Percentiles rank a stretch among this genome's conserved stretches.
Conservation (phyloP, 2,797 vertebrate species). For the Chromobotia macracanthus region DNA sequence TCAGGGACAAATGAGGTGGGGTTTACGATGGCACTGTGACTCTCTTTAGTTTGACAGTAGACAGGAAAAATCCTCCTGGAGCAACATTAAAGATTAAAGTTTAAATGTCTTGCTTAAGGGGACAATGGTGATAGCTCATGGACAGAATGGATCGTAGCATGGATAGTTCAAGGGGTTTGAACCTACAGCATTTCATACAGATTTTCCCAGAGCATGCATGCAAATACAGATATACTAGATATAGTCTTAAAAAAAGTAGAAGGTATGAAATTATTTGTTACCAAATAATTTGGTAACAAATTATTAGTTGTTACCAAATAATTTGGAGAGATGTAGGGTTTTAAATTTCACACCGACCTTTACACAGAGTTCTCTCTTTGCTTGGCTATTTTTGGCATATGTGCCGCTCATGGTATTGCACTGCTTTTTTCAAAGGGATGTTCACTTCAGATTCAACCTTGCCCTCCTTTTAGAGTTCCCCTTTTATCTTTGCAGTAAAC, state of each 20-base stretch:
- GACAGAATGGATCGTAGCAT: neutral
- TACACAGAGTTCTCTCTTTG: slow-evolving; percentile 71
- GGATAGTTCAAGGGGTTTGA: neutral
- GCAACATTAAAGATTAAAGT: neutral
- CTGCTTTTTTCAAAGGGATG: slow-evolving; percentile 67
- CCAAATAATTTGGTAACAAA: slow-evolving; percentile 17
- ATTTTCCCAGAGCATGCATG: neutral
- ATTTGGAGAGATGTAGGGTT: slow-evolving; percentile 34
- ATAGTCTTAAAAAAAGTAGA: slow-evolving; percentile 14
- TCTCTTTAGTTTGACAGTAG: neutral
- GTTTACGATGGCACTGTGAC: neutral
- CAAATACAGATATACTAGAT: neutral
- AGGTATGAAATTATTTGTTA: neutral
- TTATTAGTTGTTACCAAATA: neutral
- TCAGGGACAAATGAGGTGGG: slow-evolving; percentile 93
- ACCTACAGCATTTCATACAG: neutral
- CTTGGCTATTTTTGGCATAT: slow-evolving; percentile 73
- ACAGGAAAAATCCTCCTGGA: neutral
- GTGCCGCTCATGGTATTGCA: slow-evolving; percentile 60
- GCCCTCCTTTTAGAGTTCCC: slow-evolving; percentile 5
- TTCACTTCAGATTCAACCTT: slow-evolving; percentile 46
- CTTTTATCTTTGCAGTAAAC: neutral
- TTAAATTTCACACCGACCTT: slow-evolving; percentile 76
- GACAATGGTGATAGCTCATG: neutral
- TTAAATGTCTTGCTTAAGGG: neutral